Conservation (phyloP, 2,113 vertebrate species). For the Nettapus auritus region DNA sequence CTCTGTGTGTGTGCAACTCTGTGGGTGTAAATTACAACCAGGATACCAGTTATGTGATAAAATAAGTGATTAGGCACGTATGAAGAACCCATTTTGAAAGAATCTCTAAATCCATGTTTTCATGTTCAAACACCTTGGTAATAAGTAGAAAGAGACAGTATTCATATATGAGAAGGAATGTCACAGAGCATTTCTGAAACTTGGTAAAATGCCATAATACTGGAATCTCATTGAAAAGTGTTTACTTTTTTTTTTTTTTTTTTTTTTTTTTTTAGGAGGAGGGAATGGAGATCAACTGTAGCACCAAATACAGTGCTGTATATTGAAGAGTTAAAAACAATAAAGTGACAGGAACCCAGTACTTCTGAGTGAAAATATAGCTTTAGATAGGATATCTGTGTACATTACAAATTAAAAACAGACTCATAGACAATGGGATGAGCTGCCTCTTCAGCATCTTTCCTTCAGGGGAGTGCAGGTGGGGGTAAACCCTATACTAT, state of each 20-base stretch:
- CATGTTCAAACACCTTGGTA: background rate
- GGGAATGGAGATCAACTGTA: background rate
- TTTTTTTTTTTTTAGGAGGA: background rate
- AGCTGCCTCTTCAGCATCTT: background rate
- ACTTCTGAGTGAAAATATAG: background rate
- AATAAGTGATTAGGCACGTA: background rate
- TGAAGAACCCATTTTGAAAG: background rate
- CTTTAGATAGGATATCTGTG: background rate
- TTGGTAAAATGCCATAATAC: background rate
- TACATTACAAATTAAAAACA: background rate
- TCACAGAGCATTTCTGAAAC: background rate
- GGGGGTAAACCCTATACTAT: background rate
- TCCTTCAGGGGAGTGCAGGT: background rate
- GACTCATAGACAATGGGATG: background rate
- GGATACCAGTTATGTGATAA: background rate
- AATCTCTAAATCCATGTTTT: rapidly evolving
- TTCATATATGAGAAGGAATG: background rate
- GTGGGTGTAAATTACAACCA: background rate
- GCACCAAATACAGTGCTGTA: background rate
- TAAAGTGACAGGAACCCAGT: background rate
- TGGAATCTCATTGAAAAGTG: background rate
- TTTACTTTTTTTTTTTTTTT: background rate
- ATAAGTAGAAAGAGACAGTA: background rate
- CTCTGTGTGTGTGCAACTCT: background rate
- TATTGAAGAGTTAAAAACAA: background rate